Evolutionary conservation across 2,797 vertebrate species (phyloP), one percentile per base, ranked within the genome.

Genomic region (Tokudaia muenninki): DNA sequence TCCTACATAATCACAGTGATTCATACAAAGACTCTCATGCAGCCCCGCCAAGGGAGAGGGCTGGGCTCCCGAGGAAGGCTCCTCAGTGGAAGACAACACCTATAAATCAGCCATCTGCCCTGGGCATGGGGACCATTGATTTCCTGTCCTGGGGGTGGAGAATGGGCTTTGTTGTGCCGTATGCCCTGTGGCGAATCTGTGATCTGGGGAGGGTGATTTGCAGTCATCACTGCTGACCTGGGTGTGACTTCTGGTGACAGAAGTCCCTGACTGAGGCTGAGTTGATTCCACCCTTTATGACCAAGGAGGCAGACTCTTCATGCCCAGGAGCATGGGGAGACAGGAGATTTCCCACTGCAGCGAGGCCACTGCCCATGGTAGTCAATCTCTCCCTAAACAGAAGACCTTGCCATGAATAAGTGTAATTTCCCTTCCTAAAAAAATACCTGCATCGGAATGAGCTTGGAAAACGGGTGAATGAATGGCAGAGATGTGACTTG

Each of bases 21-120:
- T 11, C 24, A 55, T 89, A 84, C 89, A 80, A 97, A 96, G 80
- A n/a, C 86, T 83, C 19, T 94, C 61, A 37, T 41, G 87, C 79
- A 47, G 50, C 65, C n/a, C 8, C 16, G 87, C 24, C 63, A 0
- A 24, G 77, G 52, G 29, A 34, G 34, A 78, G 65, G 86, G 82
- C 34, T 13, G 17, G 37, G 74, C 41, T 34, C 72, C 0, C 59
- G 61, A 47, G 31, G n/a, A 78, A 95, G 81, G 55, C 16, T 63
- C 91, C 65, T 16, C 8, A 57, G 84, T 67, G 87, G 90, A 80
- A n/a, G 65, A 90, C 65, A 57, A 21, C 55, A 29, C 34, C 93
- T 78, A 70, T 61, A 79, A 95, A 92, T 21, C 91, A 83, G 91
- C 97, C 89, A 61, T 79, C 63, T 94, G 81, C 94, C 97, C 82